Evolutionary conservation across 1,140 invertebrate genomes (phyloP), one percentile per base, ranked within the genome.

Genomic region (Meloidogyne exigua): DNA sequence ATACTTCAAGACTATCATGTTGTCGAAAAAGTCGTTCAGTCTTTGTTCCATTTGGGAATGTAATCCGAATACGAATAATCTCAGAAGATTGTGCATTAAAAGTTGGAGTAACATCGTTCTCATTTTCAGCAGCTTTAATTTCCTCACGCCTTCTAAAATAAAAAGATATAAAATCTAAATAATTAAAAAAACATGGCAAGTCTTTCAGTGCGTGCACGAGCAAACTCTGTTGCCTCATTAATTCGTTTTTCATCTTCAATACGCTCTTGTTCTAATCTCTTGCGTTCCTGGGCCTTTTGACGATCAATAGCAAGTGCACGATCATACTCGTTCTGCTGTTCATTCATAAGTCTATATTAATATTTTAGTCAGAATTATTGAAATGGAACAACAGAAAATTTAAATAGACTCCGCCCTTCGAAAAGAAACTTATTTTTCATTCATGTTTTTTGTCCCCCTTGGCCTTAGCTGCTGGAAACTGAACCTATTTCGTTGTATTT

Each of bases 1-100:
- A 36, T 21, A 68, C 69, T 32, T 71, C 69, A 62, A 71, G 69
- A 71, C 69, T 71, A 62, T 71, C 69, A 26, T 44, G 28, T 44
- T 71, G 15, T 2, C 69, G 69, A 42, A 71, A 71, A 28, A 28
- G 44, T 62, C 39, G 13, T 49, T 71, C 69, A 44, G 62, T 10
- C 7, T 11, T 21, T 44, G 32, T n/a, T 18, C 36, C 44, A 71
- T 15, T 42, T 28, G 69, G 69, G 4, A 71, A 71, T 18, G 39
- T n/a, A 28, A 71, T 42, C 5, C 69, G 69, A 42, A 71, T 42
- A n/a, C 49, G 49, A 57, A 57, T 57, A 57, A 57, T 57, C 18
- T 57, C 49, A 57, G 49, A 39, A 9, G 36, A 57, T 57, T 57
- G n/a, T n/a, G 66, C 0, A 23, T 42, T 21, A 42, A 5, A 42